Conservation (phyloP, 2,113 vertebrate genomes). For the Sceloporus tristichus region DNA sequence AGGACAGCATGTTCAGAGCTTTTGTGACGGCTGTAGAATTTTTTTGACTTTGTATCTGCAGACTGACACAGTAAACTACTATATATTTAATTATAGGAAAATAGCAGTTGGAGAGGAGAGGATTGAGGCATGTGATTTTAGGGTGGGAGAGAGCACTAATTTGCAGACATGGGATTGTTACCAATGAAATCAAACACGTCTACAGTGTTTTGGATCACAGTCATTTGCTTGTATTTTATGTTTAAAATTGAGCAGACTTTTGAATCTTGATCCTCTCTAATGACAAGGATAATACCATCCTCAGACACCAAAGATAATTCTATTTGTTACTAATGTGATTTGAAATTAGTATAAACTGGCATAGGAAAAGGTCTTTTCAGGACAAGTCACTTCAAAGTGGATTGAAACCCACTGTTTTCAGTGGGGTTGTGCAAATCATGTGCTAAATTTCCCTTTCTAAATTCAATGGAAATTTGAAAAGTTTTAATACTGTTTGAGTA, state of each 20-base stretch:
- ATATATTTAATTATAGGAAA: background rate
- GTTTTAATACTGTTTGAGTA: background rate
- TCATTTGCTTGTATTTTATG: background rate
- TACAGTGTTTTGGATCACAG: background rate
- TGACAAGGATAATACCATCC: background rate
- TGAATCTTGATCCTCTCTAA: background rate
- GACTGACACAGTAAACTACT: background rate
- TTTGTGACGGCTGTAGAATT: background rate
- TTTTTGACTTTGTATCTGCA: background rate
- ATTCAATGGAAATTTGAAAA: background rate
- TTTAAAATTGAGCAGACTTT: no score
- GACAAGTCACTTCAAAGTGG: background rate
- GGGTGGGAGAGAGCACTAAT: background rate
- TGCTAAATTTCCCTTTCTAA: background rate
- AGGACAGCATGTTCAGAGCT: background rate
- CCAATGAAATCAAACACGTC: background rate
- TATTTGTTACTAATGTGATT: background rate
- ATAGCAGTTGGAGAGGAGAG: background rate
- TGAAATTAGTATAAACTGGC: background rate
- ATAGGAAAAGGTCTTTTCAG: background rate
- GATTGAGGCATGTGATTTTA: background rate
- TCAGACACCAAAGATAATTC: background rate
- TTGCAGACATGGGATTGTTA: background rate
- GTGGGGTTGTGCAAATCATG: background rate
- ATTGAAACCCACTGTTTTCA: background rate